These are phyloP conservation scores for Sapayoa aenigma DNA, from an alignment of 2,113 vertebrate species.

Conservation along the genomic window DNA sequence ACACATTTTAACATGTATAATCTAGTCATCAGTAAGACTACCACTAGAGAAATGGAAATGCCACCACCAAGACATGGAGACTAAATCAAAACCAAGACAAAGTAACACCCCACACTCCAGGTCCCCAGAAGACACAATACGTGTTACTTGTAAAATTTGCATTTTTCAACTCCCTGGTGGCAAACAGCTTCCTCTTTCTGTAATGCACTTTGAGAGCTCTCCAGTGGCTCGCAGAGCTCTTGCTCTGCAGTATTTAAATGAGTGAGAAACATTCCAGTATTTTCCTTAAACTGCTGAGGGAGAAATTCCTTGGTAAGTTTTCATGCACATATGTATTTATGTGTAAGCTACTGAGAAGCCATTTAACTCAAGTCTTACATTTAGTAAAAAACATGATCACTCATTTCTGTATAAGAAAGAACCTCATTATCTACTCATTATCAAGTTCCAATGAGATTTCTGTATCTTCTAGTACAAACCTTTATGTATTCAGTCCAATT, in stretches of 20 bases:
- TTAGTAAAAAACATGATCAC: background rate
- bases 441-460: background rate
- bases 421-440: background rate
- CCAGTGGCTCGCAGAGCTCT: background rate
- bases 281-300: background rate
- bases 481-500: background rate
- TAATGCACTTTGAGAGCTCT: background rate
- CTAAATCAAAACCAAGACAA: background rate
- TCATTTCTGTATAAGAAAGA: background rate
- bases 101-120: fast-evolving
- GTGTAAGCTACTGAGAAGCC: background rate
- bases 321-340: background rate
- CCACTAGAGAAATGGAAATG: background rate
- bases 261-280: background rate
- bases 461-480: background rate
- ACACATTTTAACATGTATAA: background rate
- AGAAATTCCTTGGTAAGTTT: background rate
- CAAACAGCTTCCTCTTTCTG: background rate
- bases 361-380: background rate
- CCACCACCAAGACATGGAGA: background rate
- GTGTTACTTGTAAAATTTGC: background rate
- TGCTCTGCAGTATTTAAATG: background rate
- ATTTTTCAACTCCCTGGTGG: background rate
- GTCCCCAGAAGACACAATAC: background rate
- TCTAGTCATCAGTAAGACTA: background rate